Percentiles rank a stretch among this genome's conserved stretches.
Evolutionary conservation across 2,797 vertebrate species (phyloP).

Genomic region (Alosa sapidissima): DNA sequence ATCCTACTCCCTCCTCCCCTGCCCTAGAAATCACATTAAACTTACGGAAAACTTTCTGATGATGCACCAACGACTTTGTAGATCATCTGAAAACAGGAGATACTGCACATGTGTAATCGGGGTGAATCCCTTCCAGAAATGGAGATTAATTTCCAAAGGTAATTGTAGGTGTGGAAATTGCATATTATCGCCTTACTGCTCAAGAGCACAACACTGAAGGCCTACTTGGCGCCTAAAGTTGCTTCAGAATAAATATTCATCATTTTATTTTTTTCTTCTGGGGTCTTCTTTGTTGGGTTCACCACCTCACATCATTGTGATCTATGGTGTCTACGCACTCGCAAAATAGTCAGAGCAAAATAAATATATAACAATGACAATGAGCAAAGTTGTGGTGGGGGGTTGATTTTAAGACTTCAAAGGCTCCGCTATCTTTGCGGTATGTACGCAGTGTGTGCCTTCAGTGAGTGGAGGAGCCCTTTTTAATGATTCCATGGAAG

Average conservation of each 20-base stretch:
- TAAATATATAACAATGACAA: conserved; percentile 74
- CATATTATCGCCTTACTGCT: conserved; percentile 71
- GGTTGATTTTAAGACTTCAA: conserved; percentile 74
- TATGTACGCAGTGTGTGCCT: conserved; percentile 76
- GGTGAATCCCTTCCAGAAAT: conserved; percentile 69
- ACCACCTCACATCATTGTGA: conserved; percentile 72
- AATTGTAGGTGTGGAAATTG: conserved; percentile 74
- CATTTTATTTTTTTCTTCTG: conserved; percentile 60
- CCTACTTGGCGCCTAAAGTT: conserved; percentile 67
- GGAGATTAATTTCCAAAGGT: conserved; percentile 71
- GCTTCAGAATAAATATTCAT: conserved; percentile 72
- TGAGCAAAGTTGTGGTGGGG: conserved; percentile 52
- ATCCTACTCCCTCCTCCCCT: neutral
- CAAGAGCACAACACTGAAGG: conserved; percentile 62
- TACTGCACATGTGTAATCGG: conserved; percentile 63
- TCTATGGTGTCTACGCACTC: conserved; percentile 67
- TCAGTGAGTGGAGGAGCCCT: conserved; percentile 72
- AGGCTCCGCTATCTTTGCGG: conserved; percentile 72
- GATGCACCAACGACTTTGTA: conserved; percentile 55
- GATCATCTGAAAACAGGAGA: conserved; percentile 57
- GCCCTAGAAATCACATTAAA: neutral
- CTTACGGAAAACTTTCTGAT: conserved; percentile 43
- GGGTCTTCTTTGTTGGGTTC: conserved; percentile 68
- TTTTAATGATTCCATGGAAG: conserved; percentile 82
- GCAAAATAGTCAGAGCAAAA: conserved; percentile 55